Evolutionary conservation across 1,140 invertebrate genomes (phyloP), one percentile per base, ranked within the genome.

Genomic region (Drosophila obscura): DNA sequence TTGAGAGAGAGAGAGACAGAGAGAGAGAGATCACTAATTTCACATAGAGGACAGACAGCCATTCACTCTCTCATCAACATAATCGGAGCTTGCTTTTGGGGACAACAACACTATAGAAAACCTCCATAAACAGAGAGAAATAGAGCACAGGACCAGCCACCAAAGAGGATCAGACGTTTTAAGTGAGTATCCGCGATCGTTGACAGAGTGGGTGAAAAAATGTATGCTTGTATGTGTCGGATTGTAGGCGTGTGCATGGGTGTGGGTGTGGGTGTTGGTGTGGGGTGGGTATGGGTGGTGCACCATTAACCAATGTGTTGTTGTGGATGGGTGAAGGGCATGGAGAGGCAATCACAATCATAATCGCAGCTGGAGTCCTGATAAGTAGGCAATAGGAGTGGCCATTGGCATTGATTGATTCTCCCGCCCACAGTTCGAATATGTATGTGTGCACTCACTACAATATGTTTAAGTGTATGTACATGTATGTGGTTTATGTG

Each of bases 1-100:
- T 28, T 52, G 5, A 80, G 31, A 65, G 35, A 79, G 39, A 39
- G 50, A 15, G 35, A 46, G 19, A 51, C 7, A 52, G 43, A 53
- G 16, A 24, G 41, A 43, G 44, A 31, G 9, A 31, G 19, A 5
- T 49, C 46, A 26, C 56, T 22, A 48, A 39, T 63, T 63, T 64
- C 45, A 39, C 31, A 65, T 1, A 52, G 19, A 46, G 26, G 49
- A 59, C 45, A 58, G 43, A 73, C 45, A 31, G 43, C 8, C 13
- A 26, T 39, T 15, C 15, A 22, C 60, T 41, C 45, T 35, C 60
- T 65, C 35, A 28, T 35, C 7, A 6, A 19, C 26, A 35, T 9
- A 9, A 26, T 46, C 5, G 13, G 7, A 35, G 8, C 35, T 31
- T 19, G 31, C 24, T 55, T 55, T 48, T 55, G 13, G 7, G 6